Conservation (phyloP, 2,113 vertebrate species). For the Rhinogobius similis region DNA sequence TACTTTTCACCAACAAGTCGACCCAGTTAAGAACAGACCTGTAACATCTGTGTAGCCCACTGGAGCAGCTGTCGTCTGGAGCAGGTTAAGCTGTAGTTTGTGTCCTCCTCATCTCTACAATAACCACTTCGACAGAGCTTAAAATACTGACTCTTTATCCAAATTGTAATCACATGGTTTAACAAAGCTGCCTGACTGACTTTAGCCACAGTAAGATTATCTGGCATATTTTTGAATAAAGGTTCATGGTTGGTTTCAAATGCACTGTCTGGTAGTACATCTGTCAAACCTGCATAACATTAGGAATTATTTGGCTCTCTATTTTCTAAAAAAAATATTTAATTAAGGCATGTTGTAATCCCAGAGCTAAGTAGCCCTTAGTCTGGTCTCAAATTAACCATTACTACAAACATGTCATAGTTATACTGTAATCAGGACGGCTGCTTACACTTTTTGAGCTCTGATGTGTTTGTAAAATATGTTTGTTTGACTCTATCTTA, state of each 20-base stretch:
- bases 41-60: background rate
- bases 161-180: background rate
- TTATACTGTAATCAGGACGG: too few species aligned
- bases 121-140: background rate
- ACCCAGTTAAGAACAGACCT: background rate
- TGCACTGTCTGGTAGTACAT: background rate
- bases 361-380: background rate
- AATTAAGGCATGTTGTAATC: too few species aligned
- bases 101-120: background rate
- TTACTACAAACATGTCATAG: too few species aligned
- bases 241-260: background rate
- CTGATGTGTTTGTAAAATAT: too few species aligned
- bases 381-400: background rate
- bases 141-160: constrained; percentile 1
- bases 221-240: background rate
- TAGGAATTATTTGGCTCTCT: background rate
- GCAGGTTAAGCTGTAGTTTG: constrained; percentile 8
- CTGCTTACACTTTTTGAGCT: too few species aligned
- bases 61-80: background rate
- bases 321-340: background rate
- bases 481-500: too few species aligned
- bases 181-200: background rate
- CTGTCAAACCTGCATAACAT: background rate
- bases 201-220: background rate
- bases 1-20: background rate